Conservation (phyloP, 2,888 invertebrate genomes). For the Ornithoptera alexandrae region DNA sequence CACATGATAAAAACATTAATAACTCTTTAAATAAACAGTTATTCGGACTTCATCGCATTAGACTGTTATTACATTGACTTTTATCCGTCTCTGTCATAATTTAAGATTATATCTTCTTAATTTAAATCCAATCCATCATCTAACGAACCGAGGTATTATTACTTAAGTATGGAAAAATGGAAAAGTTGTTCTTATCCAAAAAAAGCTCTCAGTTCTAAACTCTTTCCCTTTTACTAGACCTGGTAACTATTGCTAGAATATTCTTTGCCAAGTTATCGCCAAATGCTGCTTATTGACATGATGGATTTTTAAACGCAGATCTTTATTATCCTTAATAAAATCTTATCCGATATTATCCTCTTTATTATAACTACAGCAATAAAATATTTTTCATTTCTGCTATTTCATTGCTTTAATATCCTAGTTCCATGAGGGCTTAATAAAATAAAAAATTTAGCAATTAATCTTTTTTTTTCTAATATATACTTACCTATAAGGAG, state of each 20-base stretch:
- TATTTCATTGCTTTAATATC: too few relatives aligned
- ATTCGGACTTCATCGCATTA: background rate
- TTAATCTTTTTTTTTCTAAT: too few relatives aligned
- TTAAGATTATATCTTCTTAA: background rate
- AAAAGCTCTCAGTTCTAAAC: background rate
- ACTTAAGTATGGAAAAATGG: background rate
- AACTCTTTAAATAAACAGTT: background rate
- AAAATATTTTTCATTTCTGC: too few relatives aligned
- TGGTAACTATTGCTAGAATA: background rate
- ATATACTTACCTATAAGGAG: too few relatives aligned
- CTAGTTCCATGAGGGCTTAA: too few relatives aligned
- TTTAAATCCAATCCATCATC: background rate
- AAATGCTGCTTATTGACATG: background rate
- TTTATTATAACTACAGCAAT: too few relatives aligned
- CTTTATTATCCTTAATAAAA: too few relatives aligned
- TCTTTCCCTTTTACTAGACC: background rate
- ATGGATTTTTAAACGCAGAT: background rate
- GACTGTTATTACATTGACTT: background rate
- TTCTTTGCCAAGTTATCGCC: background rate
- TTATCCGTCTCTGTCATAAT: background rate
- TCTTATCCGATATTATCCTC: too few relatives aligned
- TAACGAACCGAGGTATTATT: background rate
- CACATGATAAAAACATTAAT: background rate
- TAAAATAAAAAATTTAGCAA: too few relatives aligned
- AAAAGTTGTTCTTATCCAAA: too few relatives aligned